A percentile compares a stretch with the other conserved stretches of the same genome.
These are phyloP conservation scores for Athene cunicularia DNA, from an alignment of 2,113 vertebrate species.

Conservation along the genomic window DNA sequence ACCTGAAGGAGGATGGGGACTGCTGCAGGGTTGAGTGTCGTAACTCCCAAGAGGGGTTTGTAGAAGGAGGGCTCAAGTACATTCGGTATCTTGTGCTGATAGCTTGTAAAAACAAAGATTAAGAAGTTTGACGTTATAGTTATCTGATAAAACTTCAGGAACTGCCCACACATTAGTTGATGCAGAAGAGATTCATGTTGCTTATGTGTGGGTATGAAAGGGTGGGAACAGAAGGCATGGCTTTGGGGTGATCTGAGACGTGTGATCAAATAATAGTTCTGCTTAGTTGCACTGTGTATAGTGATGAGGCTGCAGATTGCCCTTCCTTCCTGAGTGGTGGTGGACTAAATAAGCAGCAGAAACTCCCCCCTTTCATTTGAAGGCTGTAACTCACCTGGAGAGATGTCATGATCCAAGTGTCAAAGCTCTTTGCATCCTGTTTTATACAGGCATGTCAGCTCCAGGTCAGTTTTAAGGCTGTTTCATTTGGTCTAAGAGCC, in stretches of 20 bases:
- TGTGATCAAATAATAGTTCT: neutral
- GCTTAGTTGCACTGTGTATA: neutral
- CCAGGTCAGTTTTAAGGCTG: neutral
- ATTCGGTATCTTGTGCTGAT: neutral
- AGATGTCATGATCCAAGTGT: neutral
- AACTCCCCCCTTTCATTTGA: neutral
- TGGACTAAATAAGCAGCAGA: neutral
- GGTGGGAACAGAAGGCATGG: neutral
- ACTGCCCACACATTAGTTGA: neutral
- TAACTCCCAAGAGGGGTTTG: neutral
- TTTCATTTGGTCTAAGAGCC: neutral
- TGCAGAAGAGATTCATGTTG: neutral
- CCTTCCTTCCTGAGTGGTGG: neutral
- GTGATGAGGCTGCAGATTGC: neutral
- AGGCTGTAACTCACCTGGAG: neutral
- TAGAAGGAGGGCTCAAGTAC: no score
- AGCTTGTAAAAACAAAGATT: neutral
- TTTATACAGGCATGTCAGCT: neutral
- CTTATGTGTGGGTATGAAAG: fast-evolving
- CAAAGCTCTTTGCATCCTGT: neutral
- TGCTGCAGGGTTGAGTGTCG: fast-evolving
- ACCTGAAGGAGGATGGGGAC: fast-evolving
- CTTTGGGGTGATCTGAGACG: neutral
- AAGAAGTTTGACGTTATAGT: neutral
- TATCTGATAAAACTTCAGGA: no score